These are phyloP conservation scores for Endotricha flammealis DNA, from an alignment of 2,888 invertebrate species.

Conservation along the genomic window DNA sequence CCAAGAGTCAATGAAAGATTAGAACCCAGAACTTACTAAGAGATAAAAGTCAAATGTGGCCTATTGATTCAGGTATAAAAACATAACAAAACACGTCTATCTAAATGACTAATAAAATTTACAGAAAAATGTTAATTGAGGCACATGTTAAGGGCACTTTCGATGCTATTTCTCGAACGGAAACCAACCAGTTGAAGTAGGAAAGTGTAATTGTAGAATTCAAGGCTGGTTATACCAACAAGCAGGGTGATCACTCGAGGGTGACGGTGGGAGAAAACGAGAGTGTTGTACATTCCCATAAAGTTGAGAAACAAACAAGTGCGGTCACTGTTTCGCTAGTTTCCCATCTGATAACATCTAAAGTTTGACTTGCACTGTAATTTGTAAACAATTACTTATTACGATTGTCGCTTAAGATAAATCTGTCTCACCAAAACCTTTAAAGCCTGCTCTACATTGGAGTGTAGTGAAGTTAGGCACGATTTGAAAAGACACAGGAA, in stretches of 20 bases:
- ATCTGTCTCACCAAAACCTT: too few species aligned
- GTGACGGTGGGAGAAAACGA: slow-evolving; percentile 63
- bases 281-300: slow-evolving; percentile 38
- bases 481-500: too few species aligned
- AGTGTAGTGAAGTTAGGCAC: too few species aligned
- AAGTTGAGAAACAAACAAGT: slow-evolving; percentile 12
- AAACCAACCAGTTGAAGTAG: slow-evolving; percentile 27
- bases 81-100: too few species aligned
- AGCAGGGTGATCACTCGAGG: slow-evolving; percentile 53
- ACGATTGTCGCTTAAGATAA: too few species aligned
- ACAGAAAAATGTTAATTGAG: slow-evolving; percentile 7
- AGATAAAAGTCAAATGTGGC: too few species aligned
- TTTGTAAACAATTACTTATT: too few species aligned
- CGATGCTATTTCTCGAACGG: slow-evolving; percentile 31
- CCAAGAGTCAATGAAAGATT: too few species aligned
- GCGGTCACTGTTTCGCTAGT: not conserved
- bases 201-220: slow-evolving; percentile 41
- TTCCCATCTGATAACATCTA: not conserved
- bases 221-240: slow-evolving; percentile 28
- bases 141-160: slow-evolving; percentile 35
- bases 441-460: too few species aligned
- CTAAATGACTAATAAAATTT: too few species aligned
- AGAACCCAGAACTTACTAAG: too few species aligned
- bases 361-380: not conserved
- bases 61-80: too few species aligned